Conservation (phyloP, 2,797 vertebrate genomes). For the Loriculus beryllinus region DNA sequence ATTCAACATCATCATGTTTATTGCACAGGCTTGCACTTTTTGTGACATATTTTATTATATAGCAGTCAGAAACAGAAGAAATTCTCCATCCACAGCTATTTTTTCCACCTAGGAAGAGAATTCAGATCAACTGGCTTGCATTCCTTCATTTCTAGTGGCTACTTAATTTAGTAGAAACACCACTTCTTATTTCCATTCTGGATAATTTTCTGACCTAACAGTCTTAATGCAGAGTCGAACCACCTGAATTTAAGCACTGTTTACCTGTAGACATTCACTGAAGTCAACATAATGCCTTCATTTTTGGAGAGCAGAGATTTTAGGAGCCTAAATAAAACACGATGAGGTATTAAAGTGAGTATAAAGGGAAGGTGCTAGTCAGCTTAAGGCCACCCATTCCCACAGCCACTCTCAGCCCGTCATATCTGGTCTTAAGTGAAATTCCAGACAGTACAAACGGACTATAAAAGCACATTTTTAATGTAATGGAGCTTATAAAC, state of each 20-base stretch:
- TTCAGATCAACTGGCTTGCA: not conserved
- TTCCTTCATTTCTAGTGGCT: not conserved
- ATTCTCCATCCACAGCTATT: not conserved
- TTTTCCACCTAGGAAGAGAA: not conserved
- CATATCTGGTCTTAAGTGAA: fast-evolving
- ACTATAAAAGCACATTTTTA: not conserved
- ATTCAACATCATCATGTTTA: conserved; percentile 26
- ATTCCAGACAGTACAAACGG: not conserved
- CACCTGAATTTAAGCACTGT: not conserved
- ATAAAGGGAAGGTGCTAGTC: not conserved
- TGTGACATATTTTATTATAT: not conserved
- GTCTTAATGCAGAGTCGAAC: not conserved
- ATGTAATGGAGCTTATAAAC: not conserved
- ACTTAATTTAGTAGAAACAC: not conserved
- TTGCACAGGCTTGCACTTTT: not conserved
- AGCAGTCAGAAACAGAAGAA: not conserved
- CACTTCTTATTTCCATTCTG: not conserved
- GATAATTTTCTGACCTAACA: not conserved
- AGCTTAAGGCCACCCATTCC: not conserved
- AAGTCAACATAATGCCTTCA: not conserved
- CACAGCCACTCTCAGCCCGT: not conserved
- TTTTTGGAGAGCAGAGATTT: not conserved
- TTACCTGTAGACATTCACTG: not conserved
- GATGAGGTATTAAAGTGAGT: not conserved
- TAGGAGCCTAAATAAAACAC: not conserved